Conservation (phyloP, 2,888 invertebrate genomes). For the Plebejus argus region DNA sequence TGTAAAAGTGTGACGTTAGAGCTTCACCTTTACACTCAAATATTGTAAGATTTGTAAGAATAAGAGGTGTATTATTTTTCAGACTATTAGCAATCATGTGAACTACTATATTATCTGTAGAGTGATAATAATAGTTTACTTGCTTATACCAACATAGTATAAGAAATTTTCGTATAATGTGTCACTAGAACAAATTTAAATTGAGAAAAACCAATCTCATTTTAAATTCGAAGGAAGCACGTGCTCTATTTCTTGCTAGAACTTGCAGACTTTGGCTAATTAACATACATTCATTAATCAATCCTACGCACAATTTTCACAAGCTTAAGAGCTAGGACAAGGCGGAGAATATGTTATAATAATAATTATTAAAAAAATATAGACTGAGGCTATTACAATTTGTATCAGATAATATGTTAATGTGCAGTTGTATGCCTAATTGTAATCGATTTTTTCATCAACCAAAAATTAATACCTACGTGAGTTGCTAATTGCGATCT, state of each 20-base stretch:
- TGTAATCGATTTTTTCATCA: neutral
- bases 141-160: too few species aligned
- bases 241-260: neutral
- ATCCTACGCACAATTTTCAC: neutral
- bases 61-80: slow-evolving; percentile 26
- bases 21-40: slow-evolving; percentile 47
- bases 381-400: too few species aligned
- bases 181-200: neutral
- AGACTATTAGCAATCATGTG: neutral
- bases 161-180: neutral
- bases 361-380: neutral
- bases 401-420: too few species aligned
- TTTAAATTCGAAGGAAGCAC: neutral
- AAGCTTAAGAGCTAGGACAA: neutral
- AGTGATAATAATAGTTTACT: neutral
- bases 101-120: neutral
- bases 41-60: slow-evolving; percentile 37
- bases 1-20: slow-evolving; percentile 42
- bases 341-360: neutral
- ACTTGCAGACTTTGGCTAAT: neutral
- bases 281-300: slow-evolving; percentile 16
- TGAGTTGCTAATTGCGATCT: too few species aligned
- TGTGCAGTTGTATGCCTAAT: neutral
- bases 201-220: neutral
- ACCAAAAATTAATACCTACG: too few species aligned